These are phyloP conservation scores for Chinchilla lanigera DNA, from an alignment of 2,113 vertebrate species.

Conservation along the genomic window DNA sequence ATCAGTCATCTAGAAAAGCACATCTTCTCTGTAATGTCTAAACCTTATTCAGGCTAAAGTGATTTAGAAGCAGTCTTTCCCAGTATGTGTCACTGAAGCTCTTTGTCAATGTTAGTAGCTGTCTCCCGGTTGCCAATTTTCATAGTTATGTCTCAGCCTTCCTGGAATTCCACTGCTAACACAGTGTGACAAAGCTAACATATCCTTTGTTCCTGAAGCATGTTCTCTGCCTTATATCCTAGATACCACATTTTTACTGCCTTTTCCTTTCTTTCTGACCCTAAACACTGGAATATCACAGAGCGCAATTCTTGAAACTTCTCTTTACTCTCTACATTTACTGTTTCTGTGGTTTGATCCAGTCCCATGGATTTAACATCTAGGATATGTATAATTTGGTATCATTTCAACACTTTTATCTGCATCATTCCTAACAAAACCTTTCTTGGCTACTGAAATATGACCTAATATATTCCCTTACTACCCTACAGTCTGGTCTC, in stretches of 20 bases:
- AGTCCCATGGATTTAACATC: background rate
- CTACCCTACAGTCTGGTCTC: fast-evolving
- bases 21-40: background rate
- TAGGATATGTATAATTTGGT: background rate
- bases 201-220: background rate
- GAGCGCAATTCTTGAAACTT: background rate
- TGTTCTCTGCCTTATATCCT: background rate
- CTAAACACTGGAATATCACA: background rate
- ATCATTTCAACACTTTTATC: background rate
- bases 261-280: background rate
- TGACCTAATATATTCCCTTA: background rate
- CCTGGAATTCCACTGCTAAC: background rate
- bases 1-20: background rate
- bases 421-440: background rate
- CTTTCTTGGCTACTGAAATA: background rate
- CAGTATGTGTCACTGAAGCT: background rate
- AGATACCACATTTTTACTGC: background rate
- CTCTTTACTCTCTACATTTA: background rate
- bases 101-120: background rate
- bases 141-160: background rate
- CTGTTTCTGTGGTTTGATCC: background rate
- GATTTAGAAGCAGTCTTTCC: background rate
- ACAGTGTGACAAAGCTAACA: background rate
- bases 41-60: background rate
- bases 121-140: background rate